A percentile compares a stretch with the other conserved stretches of the same genome.
Conservation (phyloP, 2,888 invertebrate species). For the Chouioia cunea region DNA sequence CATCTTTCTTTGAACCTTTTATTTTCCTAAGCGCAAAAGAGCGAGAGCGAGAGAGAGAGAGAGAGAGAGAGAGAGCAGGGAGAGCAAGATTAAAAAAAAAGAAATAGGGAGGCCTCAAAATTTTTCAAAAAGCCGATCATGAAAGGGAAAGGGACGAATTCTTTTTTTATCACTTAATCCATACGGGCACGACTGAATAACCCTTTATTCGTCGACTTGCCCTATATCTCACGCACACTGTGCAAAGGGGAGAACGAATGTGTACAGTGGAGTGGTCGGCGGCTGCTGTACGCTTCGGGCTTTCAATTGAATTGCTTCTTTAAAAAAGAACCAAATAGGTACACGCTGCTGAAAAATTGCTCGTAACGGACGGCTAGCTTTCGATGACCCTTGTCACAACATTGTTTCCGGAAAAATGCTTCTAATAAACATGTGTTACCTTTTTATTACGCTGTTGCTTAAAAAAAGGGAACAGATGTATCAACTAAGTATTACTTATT, state of each 20-base stretch:
- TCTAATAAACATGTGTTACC: conserved; percentile 32
- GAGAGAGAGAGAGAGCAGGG: conserved; percentile 1
- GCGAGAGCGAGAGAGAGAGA: too few relatives aligned
- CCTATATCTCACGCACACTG: conserved; percentile 15
- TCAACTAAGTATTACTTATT: too few relatives aligned
- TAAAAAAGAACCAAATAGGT: too few relatives aligned
- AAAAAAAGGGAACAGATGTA: too few relatives aligned
- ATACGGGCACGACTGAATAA: conserved; percentile 63
- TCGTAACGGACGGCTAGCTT: conserved; percentile 46
- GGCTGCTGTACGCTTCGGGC: too few relatives aligned
- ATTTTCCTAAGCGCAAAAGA: too few relatives aligned
- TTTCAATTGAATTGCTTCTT: too few relatives aligned
- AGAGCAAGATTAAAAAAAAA: conserved; percentile 2
- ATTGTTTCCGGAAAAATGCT: conserved; percentile 65
- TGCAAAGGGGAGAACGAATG: conserved; percentile 20
- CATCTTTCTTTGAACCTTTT: too few relatives aligned
- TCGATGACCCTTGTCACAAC: conserved; percentile 64
- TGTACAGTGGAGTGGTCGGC: background rate
- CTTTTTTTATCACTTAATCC: conserved; percentile 68
- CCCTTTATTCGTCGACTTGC: conserved; percentile 58
- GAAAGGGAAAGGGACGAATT: conserved; percentile 59
- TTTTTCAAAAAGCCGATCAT: conserved; percentile 66
- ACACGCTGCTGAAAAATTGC: too few relatives aligned
- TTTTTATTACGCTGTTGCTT: too few relatives aligned
- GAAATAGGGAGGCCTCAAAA: conserved; percentile 56